Conservation (phyloP, 2,113 vertebrate genomes). For the Myotis yumanensis region DNA sequence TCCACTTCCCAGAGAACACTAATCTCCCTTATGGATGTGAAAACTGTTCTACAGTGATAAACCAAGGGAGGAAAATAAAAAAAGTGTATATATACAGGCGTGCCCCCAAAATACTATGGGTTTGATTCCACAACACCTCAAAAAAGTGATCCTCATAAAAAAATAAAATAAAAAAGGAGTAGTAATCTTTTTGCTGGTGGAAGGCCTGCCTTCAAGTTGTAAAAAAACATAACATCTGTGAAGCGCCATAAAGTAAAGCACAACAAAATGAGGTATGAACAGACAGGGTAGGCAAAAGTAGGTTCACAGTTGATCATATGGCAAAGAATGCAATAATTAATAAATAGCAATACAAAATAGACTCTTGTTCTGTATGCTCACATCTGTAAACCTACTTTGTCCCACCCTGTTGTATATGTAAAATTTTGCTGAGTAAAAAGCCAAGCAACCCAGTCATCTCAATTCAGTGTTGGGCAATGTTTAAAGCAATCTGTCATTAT, state of each 20-base stretch:
- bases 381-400: not conserved
- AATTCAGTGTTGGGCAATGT: conserved; percentile 82
- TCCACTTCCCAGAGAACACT: conserved; percentile 86
- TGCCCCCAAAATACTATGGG: not conserved
- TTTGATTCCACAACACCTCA: not conserved
- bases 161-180: not conserved
- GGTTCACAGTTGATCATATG: not conserved
- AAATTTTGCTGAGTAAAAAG: conserved; percentile 84
- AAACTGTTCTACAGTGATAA: conserved; percentile 84
- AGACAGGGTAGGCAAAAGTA: not conserved
- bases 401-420: not conserved
- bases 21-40: conserved; percentile 85
- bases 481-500: conserved; percentile 90
- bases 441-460: conserved; percentile 86
- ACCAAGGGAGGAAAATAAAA: conserved; percentile 73
- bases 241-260: not conserved
- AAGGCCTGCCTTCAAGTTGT: not conserved
- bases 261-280: not conserved
- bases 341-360: not conserved
- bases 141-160: not conserved
- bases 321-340: not conserved
- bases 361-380: not conserved
- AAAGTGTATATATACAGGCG: not conserved
- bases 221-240: not conserved
- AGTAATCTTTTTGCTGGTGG: not conserved